phyloP scores from a whole-genome alignment of 2,113 vertebrate genomes.

The Motacilla tschutschensis region DNA sequence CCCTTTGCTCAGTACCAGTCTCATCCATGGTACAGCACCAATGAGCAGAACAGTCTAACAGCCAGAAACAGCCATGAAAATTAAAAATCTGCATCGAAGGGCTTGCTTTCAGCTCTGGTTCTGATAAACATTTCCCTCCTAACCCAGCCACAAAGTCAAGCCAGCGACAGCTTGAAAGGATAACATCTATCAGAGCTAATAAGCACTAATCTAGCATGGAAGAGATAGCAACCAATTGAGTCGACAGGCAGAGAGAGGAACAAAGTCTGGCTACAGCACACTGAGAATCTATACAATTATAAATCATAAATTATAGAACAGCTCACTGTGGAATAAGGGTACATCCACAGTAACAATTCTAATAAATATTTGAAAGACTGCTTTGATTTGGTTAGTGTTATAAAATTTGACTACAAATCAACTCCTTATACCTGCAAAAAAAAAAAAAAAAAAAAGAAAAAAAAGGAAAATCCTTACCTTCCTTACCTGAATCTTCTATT shows the following conservation, averaged over 20 bases:
- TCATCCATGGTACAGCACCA: neutral
- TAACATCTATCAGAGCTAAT: conserved; percentile 43
- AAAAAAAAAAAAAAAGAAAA: neutral
- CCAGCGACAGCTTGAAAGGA: conserved; percentile 27
- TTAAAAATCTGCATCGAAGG: neutral
- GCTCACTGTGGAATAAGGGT: neutral
- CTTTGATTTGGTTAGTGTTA: neutral
- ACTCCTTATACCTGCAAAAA: neutral
- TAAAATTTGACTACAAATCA: conserved; percentile 2
- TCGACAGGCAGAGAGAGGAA: neutral
- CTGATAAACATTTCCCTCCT: neutral
- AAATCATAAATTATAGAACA: conserved; percentile 33
- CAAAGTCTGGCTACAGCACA: conserved; percentile 4
- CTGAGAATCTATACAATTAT: conserved; percentile 24
- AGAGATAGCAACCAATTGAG: conserved; percentile 21
- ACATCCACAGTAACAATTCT: neutral
- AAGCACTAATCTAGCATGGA: neutral
- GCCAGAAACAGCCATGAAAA: neutral
- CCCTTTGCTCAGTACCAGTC: neutral
- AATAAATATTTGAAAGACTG: conserved; percentile 33
- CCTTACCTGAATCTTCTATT: neutral
- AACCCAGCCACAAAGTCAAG: neutral
- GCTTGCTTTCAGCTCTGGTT: neutral
- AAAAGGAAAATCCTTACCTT: neutral
- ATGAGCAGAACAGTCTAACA: neutral